Evolutionary conservation across 2,113 vertebrate species (phyloP).

Genomic region (Antechinus flavipes): DNA sequence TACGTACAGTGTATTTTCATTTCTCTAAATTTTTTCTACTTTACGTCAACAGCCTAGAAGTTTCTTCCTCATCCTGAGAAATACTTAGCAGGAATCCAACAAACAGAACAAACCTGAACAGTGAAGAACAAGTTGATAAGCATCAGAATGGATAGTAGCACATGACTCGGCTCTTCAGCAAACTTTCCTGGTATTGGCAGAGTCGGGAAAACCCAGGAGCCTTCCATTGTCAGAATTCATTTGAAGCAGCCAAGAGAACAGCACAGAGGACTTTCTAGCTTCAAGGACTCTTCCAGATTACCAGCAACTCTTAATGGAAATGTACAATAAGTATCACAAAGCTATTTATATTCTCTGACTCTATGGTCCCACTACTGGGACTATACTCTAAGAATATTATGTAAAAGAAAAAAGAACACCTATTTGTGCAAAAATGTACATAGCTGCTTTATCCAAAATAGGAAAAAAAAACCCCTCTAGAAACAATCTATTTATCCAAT

Average conservation of each 20-base stretch:
- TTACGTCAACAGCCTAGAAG: neutral
- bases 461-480: neutral
- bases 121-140: neutral
- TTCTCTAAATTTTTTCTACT: neutral
- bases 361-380: neutral
- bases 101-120: neutral
- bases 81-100: slow-evolving; percentile 1
- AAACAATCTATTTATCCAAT: neutral
- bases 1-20: neutral
- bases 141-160: neutral
- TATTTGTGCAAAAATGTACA: neutral
- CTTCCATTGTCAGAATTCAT: neutral
- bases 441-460: neutral
- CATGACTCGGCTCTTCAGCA: neutral
- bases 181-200: neutral
- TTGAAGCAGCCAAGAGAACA: neutral
- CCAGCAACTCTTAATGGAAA: neutral
- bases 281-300: neutral
- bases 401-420: neutral
- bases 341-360: neutral
- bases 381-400: neutral
- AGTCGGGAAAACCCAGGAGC: neutral
- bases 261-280: neutral
- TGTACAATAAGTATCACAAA: neutral
- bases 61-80: neutral